These are phyloP conservation scores for Sylvilagus bachmani DNA, from an alignment of 2,113 vertebrate genomes.

Conservation along the genomic window DNA sequence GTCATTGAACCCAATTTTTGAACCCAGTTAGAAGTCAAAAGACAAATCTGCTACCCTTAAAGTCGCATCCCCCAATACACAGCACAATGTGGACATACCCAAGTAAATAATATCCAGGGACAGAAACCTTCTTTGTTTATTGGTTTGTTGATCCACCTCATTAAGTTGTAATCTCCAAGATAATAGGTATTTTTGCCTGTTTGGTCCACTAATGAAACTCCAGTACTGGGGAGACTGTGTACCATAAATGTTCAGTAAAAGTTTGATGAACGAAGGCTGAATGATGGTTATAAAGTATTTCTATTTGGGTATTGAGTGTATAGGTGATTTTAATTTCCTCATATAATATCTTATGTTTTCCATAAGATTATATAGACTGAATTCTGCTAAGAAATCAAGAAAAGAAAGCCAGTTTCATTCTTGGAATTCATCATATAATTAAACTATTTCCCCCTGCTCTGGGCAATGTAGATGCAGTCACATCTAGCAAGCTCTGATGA, in stretches of 20 bases:
- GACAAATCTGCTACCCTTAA: neutral
- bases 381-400: neutral
- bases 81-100: neutral
- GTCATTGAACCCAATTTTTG: neutral
- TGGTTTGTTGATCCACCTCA: neutral
- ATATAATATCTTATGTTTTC: slow-evolving; percentile 20
- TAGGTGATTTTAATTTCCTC: slow-evolving; percentile 31
- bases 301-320: neutral
- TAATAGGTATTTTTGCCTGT: neutral
- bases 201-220: neutral
- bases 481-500: slow-evolving; percentile 52
- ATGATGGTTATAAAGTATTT: slow-evolving; percentile 37
- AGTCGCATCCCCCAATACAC: neutral
- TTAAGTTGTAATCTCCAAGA: neutral
- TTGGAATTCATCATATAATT: slow-evolving; percentile 25
- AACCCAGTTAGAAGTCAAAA: neutral
- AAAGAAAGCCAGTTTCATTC: neutral
- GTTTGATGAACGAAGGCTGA: slow-evolving; percentile 33
- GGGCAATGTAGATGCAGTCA: neutral
- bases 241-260: slow-evolving; percentile 17
- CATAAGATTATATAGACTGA: neutral
- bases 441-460: neutral
- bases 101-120: neutral
- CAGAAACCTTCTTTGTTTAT: neutral
- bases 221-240: neutral